Evolutionary conservation across 2,888 invertebrate genomes (phyloP), one percentile per base, ranked within the genome.

Genomic region (Agelastica alni): DNA sequence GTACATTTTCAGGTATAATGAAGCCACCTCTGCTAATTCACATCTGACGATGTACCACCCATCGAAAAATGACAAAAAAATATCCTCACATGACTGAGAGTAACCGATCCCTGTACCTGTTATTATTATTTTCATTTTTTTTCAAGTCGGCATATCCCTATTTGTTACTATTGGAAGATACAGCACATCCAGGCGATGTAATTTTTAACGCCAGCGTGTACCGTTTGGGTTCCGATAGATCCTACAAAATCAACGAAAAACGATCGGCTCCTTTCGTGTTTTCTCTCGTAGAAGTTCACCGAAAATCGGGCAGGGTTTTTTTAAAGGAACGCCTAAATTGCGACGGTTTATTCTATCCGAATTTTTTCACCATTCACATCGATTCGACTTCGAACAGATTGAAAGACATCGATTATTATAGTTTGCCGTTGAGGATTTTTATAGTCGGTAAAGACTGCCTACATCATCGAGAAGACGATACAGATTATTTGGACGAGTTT

Each of bases 191-290:
- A 0, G 89, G 87, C 10, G 81, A 85, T 63, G 77, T 84, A 54
- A 83, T 91, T 60, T 86, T 91, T 75, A 89, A 91, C 75, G 87
- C 91, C 18, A 89, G 90, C 31, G 88, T 91, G 44, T 88, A 88
- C 63, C 86, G 87, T 69, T 80, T 91, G 45, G 91, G 90, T 62
- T 90, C 90, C 7, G 88, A 89, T 69, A 80, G 92, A 41, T 83
- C 82, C 66, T 93, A 93, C 77, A 83, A 86, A 73, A 87, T 91
- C 61, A 91, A 92, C 74, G 83, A 84, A 46, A 89, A 91, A 65
- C 83, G 90, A 69, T 91, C 91, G 12, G 91, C 91, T 1, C 85
- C 86, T 74, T 92, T 91, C 76, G 92, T 93, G 10, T 85, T 87
- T 66, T 87, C 87, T 70, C 81, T 93, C 62, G 82, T 93, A 51